A percentile compares a stretch with the other conserved stretches of the same genome.
Conservation (phyloP, 1,140 invertebrate species). For the Tyrophagus putrescentiae region DNA sequence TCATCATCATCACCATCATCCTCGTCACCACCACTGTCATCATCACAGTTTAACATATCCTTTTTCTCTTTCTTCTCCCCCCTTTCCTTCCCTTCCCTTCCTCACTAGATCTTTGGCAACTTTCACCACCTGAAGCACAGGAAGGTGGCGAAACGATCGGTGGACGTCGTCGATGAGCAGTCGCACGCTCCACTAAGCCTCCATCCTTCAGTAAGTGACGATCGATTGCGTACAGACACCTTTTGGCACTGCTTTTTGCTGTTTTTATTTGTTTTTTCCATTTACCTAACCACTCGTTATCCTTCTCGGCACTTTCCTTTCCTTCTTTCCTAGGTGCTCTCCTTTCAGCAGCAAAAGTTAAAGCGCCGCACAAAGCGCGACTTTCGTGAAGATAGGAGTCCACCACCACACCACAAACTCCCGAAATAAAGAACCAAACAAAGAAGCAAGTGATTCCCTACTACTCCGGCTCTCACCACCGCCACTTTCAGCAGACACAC, state of each 20-base stretch:
- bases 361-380: conserved; percentile 71
- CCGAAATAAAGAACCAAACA: background rate
- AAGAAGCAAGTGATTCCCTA: background rate
- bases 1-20: background rate
- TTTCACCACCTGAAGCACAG: conserved; percentile 26
- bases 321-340: conserved; percentile 5
- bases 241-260: background rate
- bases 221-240: conserved; percentile 5
- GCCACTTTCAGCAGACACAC: background rate
- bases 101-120: conserved; percentile 25
- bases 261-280: conserved; percentile 8
- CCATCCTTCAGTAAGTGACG: conserved; percentile 28
- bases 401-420: too few species aligned
- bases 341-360: conserved; percentile 64
- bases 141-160: conserved; percentile 25
- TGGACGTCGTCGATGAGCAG: background rate
- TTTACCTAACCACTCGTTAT: background rate
- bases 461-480: background rate
- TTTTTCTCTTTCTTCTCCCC: too few species aligned
- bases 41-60: too few species aligned
- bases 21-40: background rate
- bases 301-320: conserved; percentile 1
- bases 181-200: conserved; percentile 17
- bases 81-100: background rate
- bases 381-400: conserved; percentile 37